Evolutionary conservation across 1,140 invertebrate genomes (phyloP).

Genomic region (Lordiphosa mommai): DNA sequence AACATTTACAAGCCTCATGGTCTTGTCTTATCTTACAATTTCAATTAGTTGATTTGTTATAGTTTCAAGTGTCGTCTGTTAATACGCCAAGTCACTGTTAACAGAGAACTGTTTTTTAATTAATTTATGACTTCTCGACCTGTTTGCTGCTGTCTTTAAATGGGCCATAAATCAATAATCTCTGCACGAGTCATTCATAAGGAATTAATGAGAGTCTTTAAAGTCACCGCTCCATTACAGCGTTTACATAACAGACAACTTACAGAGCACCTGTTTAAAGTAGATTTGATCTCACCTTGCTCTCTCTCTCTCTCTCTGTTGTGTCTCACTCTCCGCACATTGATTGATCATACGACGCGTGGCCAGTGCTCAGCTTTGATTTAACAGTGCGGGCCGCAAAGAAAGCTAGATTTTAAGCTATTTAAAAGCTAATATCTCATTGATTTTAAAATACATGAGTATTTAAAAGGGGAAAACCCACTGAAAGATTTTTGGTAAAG

Average conservation of each 20-base stretch:
- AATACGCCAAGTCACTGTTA: conserved; percentile 8
- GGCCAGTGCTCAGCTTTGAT: conserved; percentile 51
- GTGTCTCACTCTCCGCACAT: background rate
- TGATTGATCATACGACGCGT: conserved; percentile 46
- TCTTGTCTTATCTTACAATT: conserved; percentile 10
- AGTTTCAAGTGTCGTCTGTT: conserved; percentile 11
- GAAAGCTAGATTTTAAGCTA: background rate
- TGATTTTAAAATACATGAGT: too few relatives aligned
- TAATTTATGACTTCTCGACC: conserved; percentile 9
- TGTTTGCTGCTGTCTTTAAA: conserved; percentile 1
- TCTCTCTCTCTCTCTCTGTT: background rate
- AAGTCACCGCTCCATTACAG: conserved; percentile 8
- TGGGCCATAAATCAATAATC: conserved; percentile 18
- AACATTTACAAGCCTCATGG: too few relatives aligned
- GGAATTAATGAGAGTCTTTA: conserved; percentile 18
- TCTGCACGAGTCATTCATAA: conserved; percentile 22
- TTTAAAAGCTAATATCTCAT: too few relatives aligned
- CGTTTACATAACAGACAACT: conserved; percentile 41
- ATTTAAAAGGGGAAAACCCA: too few relatives aligned
- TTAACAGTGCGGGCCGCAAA: background rate
- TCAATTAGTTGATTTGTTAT: conserved; percentile 10
- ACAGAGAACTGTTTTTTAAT: conserved; percentile 6
- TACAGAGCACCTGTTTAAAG: conserved; percentile 40
- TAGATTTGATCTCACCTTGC: background rate
- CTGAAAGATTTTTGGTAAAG: too few relatives aligned